Conservation (phyloP, 2,888 invertebrate species). For the Tryphoninae sp. region DNA sequence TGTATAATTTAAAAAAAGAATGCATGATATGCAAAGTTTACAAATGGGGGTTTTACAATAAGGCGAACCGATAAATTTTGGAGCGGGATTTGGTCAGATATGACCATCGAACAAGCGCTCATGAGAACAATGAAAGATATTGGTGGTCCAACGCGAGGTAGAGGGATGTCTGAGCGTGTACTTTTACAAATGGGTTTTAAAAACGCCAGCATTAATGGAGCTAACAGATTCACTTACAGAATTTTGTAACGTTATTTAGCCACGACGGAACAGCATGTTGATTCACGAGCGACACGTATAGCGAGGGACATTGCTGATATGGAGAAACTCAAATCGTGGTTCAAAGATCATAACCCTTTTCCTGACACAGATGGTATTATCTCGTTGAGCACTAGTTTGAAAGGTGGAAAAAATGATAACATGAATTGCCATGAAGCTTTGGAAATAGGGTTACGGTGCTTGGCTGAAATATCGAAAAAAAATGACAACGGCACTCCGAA, state of each 20-base stretch:
- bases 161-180: slow-evolving; percentile 13
- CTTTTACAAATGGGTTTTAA: slow-evolving; percentile 16
- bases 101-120: slow-evolving; percentile 71
- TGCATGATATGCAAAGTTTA: slow-evolving; percentile 66
- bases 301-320: background rate
- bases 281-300: background rate
- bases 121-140: slow-evolving; percentile 65
- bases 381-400: slow-evolving; percentile 12
- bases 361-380: slow-evolving; percentile 8
- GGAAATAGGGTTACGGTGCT: slow-evolving; percentile 23
- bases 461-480: slow-evolving; percentile 18
- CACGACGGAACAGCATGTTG: background rate
- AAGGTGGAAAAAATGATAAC: slow-evolving; percentile 4
- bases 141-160: slow-evolving; percentile 20
- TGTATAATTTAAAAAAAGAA: slow-evolving; percentile 62
- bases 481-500: slow-evolving; percentile 26
- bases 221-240: slow-evolving; percentile 66
- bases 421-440: slow-evolving; percentile 32
- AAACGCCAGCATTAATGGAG: slow-evolving; percentile 61
- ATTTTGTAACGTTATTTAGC: slow-evolving; percentile 37
- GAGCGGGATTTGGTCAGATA: slow-evolving; percentile 69
- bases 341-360: slow-evolving; percentile 43
- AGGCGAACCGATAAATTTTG: slow-evolving; percentile 69
- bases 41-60: slow-evolving; percentile 68
- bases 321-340: slow-evolving; percentile 58